phyloP scores from a whole-genome alignment of 1,140 invertebrate genomes.

The Drosophila nigrodunni region DNA sequence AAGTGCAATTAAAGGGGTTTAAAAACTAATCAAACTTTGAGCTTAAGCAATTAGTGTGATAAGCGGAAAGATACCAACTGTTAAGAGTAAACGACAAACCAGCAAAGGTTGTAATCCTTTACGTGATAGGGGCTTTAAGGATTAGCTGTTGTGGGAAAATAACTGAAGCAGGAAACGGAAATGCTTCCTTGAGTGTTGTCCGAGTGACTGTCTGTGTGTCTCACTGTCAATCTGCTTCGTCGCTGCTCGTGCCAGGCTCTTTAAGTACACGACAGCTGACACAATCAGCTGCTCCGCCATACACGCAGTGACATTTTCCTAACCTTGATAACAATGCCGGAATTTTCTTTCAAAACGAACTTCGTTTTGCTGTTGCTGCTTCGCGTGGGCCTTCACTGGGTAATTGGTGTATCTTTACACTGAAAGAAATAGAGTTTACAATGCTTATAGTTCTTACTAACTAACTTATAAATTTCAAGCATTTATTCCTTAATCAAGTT shows the following conservation, averaged over 20 bases:
- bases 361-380: constrained; percentile 15
- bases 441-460: no score
- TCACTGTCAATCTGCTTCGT: not conserved
- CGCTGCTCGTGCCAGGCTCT: constrained; percentile 44
- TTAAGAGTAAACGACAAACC: constrained; percentile 10
- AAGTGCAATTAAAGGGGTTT: constrained; percentile 51
- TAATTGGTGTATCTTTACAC: constrained; percentile 53
- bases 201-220: not conserved
- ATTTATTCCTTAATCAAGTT: no score
- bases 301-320: constrained; percentile 52
- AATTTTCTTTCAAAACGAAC: not conserved
- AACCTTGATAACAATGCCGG: constrained; percentile 51
- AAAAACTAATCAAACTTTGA: not conserved
- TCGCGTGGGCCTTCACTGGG: constrained; percentile 35
- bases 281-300: constrained; percentile 24
- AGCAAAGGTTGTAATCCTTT: constrained; percentile 3
- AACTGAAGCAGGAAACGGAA: constrained; percentile 8
- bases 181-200: constrained; percentile 9
- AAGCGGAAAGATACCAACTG: constrained; percentile 6
- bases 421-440: no score
- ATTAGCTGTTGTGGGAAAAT: not conserved
- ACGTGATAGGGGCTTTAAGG: not conserved
- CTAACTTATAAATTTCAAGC: no score
- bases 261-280: constrained; percentile 33
- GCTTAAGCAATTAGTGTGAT: not conserved